Evolutionary conservation across 1,140 invertebrate genomes (phyloP).

Genomic region (Penaeus vannamei): DNA sequence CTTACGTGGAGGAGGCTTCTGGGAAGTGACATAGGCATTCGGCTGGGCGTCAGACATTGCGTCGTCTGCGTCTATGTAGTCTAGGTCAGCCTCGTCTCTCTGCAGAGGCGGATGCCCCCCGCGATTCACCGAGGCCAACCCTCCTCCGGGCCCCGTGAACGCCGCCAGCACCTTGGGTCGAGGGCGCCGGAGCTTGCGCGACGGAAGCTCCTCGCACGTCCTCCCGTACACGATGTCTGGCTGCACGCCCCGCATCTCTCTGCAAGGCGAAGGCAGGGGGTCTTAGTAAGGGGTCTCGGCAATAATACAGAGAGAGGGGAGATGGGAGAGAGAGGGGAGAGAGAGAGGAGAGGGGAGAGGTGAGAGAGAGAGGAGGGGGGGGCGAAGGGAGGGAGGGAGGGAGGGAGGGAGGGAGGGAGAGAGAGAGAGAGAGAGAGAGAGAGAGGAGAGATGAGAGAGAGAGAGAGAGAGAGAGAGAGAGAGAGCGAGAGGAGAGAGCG

Average conservation of each 20-base stretch:
- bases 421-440: background rate
- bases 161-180: constrained; percentile 76
- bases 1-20: constrained; percentile 68
- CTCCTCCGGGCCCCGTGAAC: constrained; percentile 84
- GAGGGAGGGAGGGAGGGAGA: background rate
- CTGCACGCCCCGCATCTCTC: constrained; percentile 69
- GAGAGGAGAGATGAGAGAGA: background rate
- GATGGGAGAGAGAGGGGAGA: background rate
- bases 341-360: background rate
- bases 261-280: constrained; percentile 57
- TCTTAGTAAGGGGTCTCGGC: background rate
- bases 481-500: background rate
- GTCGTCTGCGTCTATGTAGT: constrained; percentile 79
- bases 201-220: constrained; percentile 70
- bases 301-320: background rate
- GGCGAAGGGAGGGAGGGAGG: background rate
- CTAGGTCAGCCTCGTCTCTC: constrained; percentile 80
- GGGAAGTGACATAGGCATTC: constrained; percentile 67
- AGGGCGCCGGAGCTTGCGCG: constrained; percentile 72
- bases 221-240: constrained; percentile 71
- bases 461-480: background rate
- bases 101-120: constrained; percentile 70
- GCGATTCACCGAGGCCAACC: constrained; percentile 80
- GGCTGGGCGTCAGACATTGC: constrained; percentile 64
- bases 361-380: background rate